Conservation (phyloP, 2,888 invertebrate genomes). For the Cryptus armator region DNA sequence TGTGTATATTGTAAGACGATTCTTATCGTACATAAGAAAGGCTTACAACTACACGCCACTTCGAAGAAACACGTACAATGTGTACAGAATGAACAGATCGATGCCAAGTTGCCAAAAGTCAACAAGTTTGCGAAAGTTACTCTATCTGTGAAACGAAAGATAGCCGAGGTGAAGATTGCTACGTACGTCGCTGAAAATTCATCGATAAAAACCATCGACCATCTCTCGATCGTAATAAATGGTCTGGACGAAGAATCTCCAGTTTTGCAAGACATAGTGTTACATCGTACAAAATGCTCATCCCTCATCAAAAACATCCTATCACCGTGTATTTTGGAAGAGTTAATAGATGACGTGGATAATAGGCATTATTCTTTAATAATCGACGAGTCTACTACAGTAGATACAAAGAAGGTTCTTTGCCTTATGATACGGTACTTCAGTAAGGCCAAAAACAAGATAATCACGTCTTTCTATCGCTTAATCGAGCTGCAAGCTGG, state of each 20-base stretch:
- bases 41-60: conserved; percentile 70
- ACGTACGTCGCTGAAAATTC: conserved; percentile 72
- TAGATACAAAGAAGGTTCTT: conserved; percentile 65
- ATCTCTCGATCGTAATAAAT: conserved; percentile 65
- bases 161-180: conserved; percentile 71
- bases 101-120: neutral
- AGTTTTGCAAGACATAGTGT: conserved; percentile 70
- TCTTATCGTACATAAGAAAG: conserved; percentile 75
- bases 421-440: conserved; percentile 69
- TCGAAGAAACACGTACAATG: conserved; percentile 71
- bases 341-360: conserved; percentile 75
- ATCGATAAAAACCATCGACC: conserved; percentile 68
- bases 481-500: conserved; percentile 65
- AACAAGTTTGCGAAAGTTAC: conserved; percentile 1
- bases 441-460: conserved; percentile 46
- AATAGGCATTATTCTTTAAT: conserved; percentile 74
- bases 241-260: conserved; percentile 67
- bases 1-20: conserved; percentile 68
- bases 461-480: conserved; percentile 68
- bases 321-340: conserved; percentile 73
- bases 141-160: conserved; percentile 60
- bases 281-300: conserved; percentile 73
- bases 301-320: conserved; percentile 77
- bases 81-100: neutral
- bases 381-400: conserved; percentile 75